Evolutionary conservation across 2,888 invertebrate genomes (phyloP), one percentile per base, ranked within the genome.

Genomic region (Sycophila texana): DNA sequence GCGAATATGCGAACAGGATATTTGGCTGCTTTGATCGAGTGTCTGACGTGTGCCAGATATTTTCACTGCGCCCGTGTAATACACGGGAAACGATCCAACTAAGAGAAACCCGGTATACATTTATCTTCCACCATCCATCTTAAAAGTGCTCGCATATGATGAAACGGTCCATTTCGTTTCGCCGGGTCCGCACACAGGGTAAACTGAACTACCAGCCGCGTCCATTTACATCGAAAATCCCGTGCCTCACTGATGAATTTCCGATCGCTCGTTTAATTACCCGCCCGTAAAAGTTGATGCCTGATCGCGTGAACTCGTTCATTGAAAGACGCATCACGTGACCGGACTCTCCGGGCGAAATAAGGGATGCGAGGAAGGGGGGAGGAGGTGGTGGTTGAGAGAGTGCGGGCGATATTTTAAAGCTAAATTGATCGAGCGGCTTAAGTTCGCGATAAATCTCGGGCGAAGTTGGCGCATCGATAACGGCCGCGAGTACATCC

Each of bases 401-500:
- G 4, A 39, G 39, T 39, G 7, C 7, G 39, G 7, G 39, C 7
- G 39, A 68, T 30, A 74, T 71, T 79, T 68, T 55, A 58, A 70
- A 65, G 58, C 51, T 26, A 66, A 73, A 74, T 72, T 77, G 77
- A 77, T 78, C 51, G 77, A 77, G n/a, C 74, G 77, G 39, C 47
- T 61, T n/a, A 20, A 73, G 5, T 74, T 74, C 13, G 61, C 57
- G 57, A 78, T 81, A 75, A 81, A 81, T 81, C 77, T 78, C 72
- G n/a, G 72, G 20, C 16, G 55, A 72, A 78, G 57, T 75, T 58
- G 57, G 71, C 49, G 49, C 55, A 81, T 81, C 80, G 74, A 80
- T 77, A 77, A 74, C 57, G 49, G 47, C 26, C 61, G 18, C 14
- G 47, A 80, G 70, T 73, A 74, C 58, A 74, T 66, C 65, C 70